Percentiles rank a stretch among this genome's conserved stretches.
Conservation (phyloP, 2,888 invertebrate genomes). For the Thymelicus sylvestris region DNA sequence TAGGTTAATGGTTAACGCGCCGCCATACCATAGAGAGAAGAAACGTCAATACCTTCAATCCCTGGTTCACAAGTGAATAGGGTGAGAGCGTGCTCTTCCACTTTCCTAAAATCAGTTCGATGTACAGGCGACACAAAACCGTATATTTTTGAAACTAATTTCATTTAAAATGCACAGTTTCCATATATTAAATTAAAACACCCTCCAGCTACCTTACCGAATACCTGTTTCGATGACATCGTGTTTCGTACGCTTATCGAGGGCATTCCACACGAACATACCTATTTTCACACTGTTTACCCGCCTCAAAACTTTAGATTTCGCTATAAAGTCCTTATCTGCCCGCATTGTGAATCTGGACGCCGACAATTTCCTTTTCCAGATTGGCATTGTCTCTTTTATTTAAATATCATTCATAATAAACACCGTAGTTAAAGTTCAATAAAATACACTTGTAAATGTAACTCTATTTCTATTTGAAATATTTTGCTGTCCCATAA, state of each 20-base stretch:
- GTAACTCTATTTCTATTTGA: conserved; percentile 11
- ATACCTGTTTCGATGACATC: conserved; percentile 36
- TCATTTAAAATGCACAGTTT: background rate
- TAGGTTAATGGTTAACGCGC: too few species aligned
- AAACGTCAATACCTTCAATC: too few species aligned
- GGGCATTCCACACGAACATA: conserved; percentile 54
- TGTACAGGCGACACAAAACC: too few species aligned
- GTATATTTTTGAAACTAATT: too few species aligned
- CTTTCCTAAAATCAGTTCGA: too few species aligned
- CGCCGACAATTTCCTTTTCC: conserved; percentile 74
- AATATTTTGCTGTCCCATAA: background rate
- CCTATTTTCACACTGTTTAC: conserved; percentile 57
- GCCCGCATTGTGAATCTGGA: conserved; percentile 74
- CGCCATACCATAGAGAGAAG: too few species aligned
- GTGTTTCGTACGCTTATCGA: conserved; percentile 57
- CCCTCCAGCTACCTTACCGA: conserved; percentile 11
- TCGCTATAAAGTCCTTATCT: conserved; percentile 77
- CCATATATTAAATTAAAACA: background rate
- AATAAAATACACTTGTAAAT: background rate
- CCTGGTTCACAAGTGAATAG: too few species aligned
- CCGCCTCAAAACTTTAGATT: conserved; percentile 56
- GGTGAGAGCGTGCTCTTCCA: too few species aligned
- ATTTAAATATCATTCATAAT: background rate
- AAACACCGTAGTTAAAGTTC: background rate
- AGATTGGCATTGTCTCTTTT: conserved; percentile 60